These are phyloP conservation scores for Epicauta chinensis DNA, from an alignment of 1,140 invertebrate genomes.

Conservation along the genomic window DNA sequence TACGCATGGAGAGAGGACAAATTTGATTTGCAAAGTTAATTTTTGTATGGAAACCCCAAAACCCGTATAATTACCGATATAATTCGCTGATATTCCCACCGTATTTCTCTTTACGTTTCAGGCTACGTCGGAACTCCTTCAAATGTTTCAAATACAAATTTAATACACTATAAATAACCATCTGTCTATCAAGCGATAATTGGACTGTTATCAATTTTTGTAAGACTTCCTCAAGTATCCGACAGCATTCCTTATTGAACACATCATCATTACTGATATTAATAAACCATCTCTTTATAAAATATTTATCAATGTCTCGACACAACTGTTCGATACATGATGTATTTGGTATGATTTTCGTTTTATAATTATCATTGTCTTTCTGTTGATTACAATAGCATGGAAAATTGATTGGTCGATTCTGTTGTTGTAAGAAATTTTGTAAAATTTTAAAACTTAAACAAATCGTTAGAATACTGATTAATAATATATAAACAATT, in stretches of 20 bases:
- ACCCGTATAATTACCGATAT: conserved; percentile 36
- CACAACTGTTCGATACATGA: conserved; percentile 27
- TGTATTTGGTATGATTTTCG: conserved; percentile 9
- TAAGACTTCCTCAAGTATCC: conserved; percentile 33
- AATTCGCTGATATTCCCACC: conserved; percentile 36
- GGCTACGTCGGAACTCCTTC: conserved; percentile 49
- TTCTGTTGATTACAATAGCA: not conserved
- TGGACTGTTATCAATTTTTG: conserved; percentile 29
- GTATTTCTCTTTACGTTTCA: conserved; percentile 45
- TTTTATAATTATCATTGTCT: too few relatives aligned
- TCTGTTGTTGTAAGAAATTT: not conserved
- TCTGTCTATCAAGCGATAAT: conserved; percentile 27
- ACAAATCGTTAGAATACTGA: conserved; percentile 5
- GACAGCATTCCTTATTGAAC: conserved; percentile 32
- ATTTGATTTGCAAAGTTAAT: too few relatives aligned
- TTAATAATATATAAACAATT: conserved; percentile 1
- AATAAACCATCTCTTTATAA: conserved; percentile 37
- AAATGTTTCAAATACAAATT: conserved; percentile 48
- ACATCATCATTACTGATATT: conserved; percentile 33
- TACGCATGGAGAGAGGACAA: too few relatives aligned
- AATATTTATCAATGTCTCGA: conserved; percentile 34
- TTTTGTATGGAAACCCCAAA: too few relatives aligned
- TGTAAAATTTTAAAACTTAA: conserved; percentile 4
- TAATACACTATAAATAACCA: conserved; percentile 39
- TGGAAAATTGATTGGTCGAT: not conserved